Evolutionary conservation across 1,140 invertebrate genomes (phyloP).

Genomic region (Aphaenogaster rudis): DNA sequence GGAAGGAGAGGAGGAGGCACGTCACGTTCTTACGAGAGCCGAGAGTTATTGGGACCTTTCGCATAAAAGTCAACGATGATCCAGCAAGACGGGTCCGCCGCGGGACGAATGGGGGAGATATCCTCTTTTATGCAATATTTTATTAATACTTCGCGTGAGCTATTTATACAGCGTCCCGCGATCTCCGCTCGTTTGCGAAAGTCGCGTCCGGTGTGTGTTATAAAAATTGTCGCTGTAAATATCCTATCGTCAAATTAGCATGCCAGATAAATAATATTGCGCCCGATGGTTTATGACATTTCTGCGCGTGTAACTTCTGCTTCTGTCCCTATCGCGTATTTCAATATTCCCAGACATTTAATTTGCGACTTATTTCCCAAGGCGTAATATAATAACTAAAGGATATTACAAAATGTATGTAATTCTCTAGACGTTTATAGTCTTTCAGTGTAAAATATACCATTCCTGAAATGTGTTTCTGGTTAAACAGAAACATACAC

Average conservation of each 20-base stretch:
- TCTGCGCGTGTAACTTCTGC: not conserved
- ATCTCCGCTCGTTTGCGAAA: not conserved
- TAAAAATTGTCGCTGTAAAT: slow-evolving; percentile 10
- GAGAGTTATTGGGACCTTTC: slow-evolving; percentile 39
- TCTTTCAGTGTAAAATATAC: not conserved
- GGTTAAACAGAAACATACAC: not conserved
- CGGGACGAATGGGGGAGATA: not conserved
- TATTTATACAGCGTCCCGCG: not conserved
- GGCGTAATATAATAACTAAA: not conserved
- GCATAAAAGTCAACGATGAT: slow-evolving; percentile 28
- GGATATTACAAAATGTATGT: not conserved
- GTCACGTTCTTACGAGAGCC: slow-evolving; percentile 40
- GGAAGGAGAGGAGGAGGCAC: not conserved
- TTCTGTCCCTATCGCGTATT: not conserved
- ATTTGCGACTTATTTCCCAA: not conserved
- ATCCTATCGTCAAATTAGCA: not conserved
- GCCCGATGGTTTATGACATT: not conserved
- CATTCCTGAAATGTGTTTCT: not conserved
- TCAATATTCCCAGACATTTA: not conserved
- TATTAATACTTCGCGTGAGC: not conserved
- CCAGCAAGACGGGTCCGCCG: not conserved
- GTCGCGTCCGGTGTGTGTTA: not conserved
- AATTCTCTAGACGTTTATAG: not conserved
- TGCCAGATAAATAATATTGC: not conserved
- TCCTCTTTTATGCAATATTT: not conserved